Percentiles rank a stretch among this genome's conserved stretches.
phyloP scores from a whole-genome alignment of 2,113 vertebrate species.

The Trogon surrucura region DNA sequence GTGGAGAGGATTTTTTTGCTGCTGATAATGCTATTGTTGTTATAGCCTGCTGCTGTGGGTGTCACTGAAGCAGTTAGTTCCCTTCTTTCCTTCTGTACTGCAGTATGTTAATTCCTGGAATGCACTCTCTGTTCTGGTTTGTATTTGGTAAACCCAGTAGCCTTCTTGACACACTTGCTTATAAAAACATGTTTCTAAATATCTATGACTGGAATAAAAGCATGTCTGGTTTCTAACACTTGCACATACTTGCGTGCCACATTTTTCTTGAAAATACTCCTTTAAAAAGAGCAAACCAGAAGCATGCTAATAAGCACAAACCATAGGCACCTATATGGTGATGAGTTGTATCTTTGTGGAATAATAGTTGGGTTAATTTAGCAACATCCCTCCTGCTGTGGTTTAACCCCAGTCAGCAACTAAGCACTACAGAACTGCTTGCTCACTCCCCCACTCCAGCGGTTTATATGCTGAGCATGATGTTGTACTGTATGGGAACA shows the following conservation, averaged over 20 bases:
- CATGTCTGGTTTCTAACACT: neutral
- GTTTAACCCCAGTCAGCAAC: neutral
- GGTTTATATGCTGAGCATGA: neutral
- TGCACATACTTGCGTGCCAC: neutral
- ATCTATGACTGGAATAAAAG: conserved; percentile 64
- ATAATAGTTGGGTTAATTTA: neutral
- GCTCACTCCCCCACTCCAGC: neutral
- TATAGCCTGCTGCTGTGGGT: conserved; percentile 73
- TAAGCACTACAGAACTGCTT: neutral
- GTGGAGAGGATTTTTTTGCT: conserved; percentile 44
- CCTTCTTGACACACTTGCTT: conserved; percentile 41
- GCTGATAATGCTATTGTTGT: conserved; percentile 62
- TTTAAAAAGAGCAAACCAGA: neutral
- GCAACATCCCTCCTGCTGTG: neutral
- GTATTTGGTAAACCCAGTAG: conserved; percentile 33
- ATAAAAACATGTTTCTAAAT: conserved; percentile 68
- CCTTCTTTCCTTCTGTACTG: conserved; percentile 32
- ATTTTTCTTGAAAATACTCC: neutral
- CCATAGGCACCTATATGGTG: neutral
- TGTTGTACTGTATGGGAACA: neutral
- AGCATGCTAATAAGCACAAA: neutral
- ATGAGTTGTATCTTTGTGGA: neutral
- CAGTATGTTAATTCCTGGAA: conserved; percentile 44
- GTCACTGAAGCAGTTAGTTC: conserved; percentile 67
- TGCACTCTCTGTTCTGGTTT: conserved; percentile 21